Percentiles rank a stretch among this genome's conserved stretches.
These are phyloP conservation scores for Sphaerophoria rueppellii DNA, from an alignment of 2,888 invertebrate genomes.

Conservation along the genomic window DNA sequence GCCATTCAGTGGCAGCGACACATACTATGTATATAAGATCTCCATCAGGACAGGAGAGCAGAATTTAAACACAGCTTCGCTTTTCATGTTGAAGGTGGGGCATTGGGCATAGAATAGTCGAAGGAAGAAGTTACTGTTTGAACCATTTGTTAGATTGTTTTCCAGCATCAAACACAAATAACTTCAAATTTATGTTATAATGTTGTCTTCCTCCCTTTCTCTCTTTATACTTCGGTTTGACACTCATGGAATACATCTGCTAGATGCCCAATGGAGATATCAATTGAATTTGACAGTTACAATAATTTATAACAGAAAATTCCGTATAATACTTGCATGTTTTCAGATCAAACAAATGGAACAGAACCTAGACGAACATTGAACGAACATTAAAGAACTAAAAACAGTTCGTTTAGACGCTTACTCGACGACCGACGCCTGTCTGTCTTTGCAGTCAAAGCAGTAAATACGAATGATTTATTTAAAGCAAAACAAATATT, in stretches of 20 bases:
- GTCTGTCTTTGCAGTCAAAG: conserved; percentile 55
- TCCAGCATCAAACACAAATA: conserved; percentile 51
- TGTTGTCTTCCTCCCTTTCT: not conserved
- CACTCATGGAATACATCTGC: conserved; percentile 47
- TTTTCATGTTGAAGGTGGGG: not conserved
- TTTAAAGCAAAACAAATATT: conserved; percentile 58
- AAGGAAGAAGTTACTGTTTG: conserved; percentile 20
- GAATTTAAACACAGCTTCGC: conserved; percentile 41
- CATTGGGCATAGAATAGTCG: not conserved
- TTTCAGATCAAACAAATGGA: conserved; percentile 22
- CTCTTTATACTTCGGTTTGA: not conserved
- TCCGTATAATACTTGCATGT: conserved; percentile 45
- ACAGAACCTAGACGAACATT: not conserved
- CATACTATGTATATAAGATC: conserved; percentile 37
- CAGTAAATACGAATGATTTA: conserved; percentile 59
- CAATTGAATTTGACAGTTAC: conserved; percentile 73
- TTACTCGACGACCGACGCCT: conserved; percentile 39
- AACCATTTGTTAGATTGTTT: conserved; percentile 58
- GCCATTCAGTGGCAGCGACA: conserved; percentile 62
- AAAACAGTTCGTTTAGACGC: not conserved
- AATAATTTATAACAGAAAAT: conserved; percentile 70
- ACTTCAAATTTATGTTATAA: conserved; percentile 44
- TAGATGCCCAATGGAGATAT: conserved; percentile 70
- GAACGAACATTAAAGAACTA: not conserved
- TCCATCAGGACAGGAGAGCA: conserved; percentile 33